Conservation (phyloP, 2,888 invertebrate genomes). For the Lithophane socia region DNA sequence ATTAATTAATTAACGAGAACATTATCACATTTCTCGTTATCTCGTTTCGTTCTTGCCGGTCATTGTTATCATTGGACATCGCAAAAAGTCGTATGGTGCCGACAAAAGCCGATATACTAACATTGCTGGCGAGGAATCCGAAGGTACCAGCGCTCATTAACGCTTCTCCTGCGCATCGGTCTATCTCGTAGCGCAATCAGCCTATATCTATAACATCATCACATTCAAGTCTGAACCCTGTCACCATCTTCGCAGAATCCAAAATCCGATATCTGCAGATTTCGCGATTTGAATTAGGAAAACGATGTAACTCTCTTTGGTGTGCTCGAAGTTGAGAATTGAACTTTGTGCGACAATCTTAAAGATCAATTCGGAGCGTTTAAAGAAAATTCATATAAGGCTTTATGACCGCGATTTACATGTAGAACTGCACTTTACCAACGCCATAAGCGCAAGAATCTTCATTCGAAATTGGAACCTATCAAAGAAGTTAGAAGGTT, state of each 20-base stretch:
- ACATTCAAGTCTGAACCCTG: conserved; percentile 48
- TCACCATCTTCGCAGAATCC: neutral
- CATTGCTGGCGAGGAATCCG: conserved; percentile 86
- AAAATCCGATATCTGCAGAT: conserved; percentile 9
- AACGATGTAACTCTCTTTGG: conserved; percentile 54
- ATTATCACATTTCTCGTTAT: conserved; percentile 70
- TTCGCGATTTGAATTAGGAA: conserved; percentile 53
- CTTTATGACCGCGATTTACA: conserved; percentile 58
- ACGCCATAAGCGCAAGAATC: conserved; percentile 37
- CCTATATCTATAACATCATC: conserved; percentile 63
- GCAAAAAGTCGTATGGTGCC: conserved; percentile 87
- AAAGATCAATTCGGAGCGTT: conserved; percentile 32
- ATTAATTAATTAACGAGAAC: conserved; percentile 67
- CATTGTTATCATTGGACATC: conserved; percentile 88
- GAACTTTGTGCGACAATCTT: conserved; percentile 11
- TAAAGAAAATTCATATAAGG: conserved; percentile 42
- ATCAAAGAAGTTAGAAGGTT: neutral
- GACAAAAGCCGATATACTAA: conserved; percentile 88
- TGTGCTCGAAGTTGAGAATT: conserved; percentile 9
- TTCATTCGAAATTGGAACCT: conserved; percentile 40
- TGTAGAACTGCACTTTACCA: conserved; percentile 39
- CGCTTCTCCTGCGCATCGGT: conserved; percentile 81
- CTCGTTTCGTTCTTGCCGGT: conserved; percentile 72
- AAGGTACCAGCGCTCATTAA: conserved; percentile 88
- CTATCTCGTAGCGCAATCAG: conserved; percentile 66